Evolutionary conservation across 2,888 invertebrate species (phyloP).

Genomic region (Furcula furcula): DNA sequence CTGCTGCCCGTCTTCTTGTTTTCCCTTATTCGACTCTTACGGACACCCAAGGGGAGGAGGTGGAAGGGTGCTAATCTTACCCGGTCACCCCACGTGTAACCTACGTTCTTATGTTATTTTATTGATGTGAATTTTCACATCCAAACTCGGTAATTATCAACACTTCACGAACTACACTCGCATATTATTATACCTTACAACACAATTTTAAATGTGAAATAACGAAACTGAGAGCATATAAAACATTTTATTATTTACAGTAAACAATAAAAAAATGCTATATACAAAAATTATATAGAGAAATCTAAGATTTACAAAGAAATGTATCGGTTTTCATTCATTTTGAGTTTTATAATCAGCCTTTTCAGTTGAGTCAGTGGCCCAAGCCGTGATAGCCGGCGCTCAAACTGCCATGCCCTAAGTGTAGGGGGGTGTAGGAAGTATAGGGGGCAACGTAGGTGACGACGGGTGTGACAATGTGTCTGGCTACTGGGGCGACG

Average conservation of each 20-base stretch:
- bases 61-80: no score
- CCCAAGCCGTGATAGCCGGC: slow-evolving; percentile 10
- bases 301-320: slow-evolving; percentile 3
- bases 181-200: no score
- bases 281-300: slow-evolving; percentile 9
- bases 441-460: slow-evolving; percentile 23
- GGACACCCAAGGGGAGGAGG: no score
- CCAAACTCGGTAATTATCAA: no score
- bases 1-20: no score
- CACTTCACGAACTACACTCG: no score
- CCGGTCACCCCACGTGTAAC: no score
- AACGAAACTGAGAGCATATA: slow-evolving; percentile 4
- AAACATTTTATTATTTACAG: slow-evolving; percentile 19
- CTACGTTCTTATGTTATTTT: no score
- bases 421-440: no score
- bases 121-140: no score
- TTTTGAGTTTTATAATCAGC: slow-evolving; percentile 6
- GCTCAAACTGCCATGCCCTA: slow-evolving; percentile 2
- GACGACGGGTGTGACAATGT: slow-evolving; percentile 31
- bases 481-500: slow-evolving; percentile 22
- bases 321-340: background rate
- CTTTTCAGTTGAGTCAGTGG: slow-evolving; percentile 23
- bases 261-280: slow-evolving; percentile 14
- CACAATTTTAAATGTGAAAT: no score
- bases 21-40: no score